Evolutionary conservation across 2,888 invertebrate genomes (phyloP), one percentile per base, ranked within the genome.

Genomic region (Carterocephalus palaemon): DNA sequence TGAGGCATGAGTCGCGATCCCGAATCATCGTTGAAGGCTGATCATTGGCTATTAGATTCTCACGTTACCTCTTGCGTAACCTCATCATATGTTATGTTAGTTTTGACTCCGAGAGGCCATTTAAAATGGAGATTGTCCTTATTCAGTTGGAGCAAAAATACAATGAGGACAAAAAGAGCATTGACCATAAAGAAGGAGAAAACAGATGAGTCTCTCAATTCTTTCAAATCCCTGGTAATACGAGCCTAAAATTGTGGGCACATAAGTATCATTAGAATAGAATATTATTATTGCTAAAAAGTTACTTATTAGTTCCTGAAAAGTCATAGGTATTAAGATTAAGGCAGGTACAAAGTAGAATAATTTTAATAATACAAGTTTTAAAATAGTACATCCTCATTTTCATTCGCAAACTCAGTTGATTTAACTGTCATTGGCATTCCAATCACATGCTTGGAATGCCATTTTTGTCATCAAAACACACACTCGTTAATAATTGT

Each of bases 161-260:
- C 97, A 88, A 98, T 96, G 79, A 99, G 92, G 69, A 99, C 97
- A 92, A 99, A 99, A 68, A 99, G 92, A 62, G 98, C 96, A 89
- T 99, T 99, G 84, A 97, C 87, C 98, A 99, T 99, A 90, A 98
- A 95, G 91, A 99, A 98, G 63, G 93, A 95, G 88, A 98, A 97
- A 54, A 97, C 96, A 58, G 95, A 95, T 67, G 95, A 94, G 89
- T 98, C 97, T 75, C 98, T 91, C 67, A 99, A 90, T 78, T 97
- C 97, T 90, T 95, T 95, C 75, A 99, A 90, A 84, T 97, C 96
- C 79, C 87, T 89, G 65, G 95, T 93, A 80, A 96, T 95, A 90
- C 95, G 92, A 71, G 92, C 95, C 95, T 96, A 92, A 89, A 92
- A 92, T 83, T 79, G 60, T 70, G 74, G 73, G 67, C 75, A 76